Conservation (phyloP, 1,140 invertebrate genomes). For the Cyrtorhinus lividipennis region DNA sequence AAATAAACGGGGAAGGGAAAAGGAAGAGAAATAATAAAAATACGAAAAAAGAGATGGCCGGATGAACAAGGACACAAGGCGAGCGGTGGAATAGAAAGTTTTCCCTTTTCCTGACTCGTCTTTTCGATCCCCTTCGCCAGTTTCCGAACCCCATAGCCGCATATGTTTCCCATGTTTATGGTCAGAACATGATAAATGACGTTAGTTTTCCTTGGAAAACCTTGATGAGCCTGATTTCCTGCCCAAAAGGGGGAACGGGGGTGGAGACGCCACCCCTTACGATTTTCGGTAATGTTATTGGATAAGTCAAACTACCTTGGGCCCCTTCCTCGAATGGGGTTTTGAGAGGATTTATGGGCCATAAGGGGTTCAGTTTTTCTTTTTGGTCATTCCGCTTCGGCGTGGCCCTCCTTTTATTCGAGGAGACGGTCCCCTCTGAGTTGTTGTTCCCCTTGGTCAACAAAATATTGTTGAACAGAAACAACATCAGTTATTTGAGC, state of each 20-base stretch:
- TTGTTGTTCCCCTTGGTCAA: no score
- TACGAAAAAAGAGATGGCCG: not conserved
- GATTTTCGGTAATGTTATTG: conserved; percentile 1
- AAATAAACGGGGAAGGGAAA: not conserved
- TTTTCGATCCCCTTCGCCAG: not conserved
- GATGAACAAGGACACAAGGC: not conserved
- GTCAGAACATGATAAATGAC: conserved; percentile 14
- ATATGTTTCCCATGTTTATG: not conserved
- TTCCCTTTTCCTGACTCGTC: not conserved
- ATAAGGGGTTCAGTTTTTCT: no score
- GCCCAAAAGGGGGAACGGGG: not conserved
- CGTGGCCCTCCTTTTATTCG: no score
- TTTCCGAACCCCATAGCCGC: not conserved
- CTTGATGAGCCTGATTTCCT: conserved; percentile 13
- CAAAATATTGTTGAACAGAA: no score
- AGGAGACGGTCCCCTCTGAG: no score
- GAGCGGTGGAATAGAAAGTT: not conserved
- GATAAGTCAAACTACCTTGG: not conserved
- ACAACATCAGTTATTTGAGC: no score
- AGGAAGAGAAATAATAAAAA: not conserved
- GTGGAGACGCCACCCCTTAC: not conserved
- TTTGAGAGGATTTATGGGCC: no score
- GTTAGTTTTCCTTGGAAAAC: not conserved
- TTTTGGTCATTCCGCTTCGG: no score
- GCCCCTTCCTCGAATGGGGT: no score